These are phyloP conservation scores for Cepaea hortensis DNA, from an alignment of 2,888 invertebrate genomes.

Conservation along the genomic window DNA sequence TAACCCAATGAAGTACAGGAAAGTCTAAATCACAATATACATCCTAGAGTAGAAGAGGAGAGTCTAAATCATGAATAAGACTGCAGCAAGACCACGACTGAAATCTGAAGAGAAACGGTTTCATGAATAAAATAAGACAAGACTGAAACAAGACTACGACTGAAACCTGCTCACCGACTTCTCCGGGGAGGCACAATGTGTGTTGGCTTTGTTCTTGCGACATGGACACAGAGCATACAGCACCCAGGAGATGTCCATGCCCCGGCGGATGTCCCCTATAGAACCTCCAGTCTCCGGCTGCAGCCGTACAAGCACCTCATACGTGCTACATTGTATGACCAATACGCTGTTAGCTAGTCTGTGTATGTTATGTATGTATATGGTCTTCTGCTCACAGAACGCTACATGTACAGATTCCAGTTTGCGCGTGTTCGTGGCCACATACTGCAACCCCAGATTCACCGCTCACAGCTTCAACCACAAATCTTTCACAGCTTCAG, in stretches of 20 bases:
- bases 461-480: no score
- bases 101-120: background rate
- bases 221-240: slow-evolving; percentile 49
- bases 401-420: background rate
- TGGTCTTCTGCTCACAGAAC: background rate
- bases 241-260: slow-evolving; percentile 41
- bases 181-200: background rate
- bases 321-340: no score
- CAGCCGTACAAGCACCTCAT: background rate
- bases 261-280: background rate
- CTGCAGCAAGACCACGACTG: no score
- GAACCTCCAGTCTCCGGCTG: background rate
- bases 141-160: background rate
- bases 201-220: slow-evolving; percentile 34
- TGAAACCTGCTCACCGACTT: slow-evolving; percentile 13
- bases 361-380: no score
- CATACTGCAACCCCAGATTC: no score
- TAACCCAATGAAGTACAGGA: no score
- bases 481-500: no score
- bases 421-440: background rate
- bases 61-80: no score
- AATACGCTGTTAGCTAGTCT: no score
- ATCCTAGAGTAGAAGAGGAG: no score
- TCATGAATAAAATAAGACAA: background rate
- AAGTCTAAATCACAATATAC: no score